Percentiles rank a stretch among this genome's conserved stretches.
Evolutionary conservation across 2,888 invertebrate genomes (phyloP).

Genomic region (Imbricaverruca yamaguchii): DNA sequence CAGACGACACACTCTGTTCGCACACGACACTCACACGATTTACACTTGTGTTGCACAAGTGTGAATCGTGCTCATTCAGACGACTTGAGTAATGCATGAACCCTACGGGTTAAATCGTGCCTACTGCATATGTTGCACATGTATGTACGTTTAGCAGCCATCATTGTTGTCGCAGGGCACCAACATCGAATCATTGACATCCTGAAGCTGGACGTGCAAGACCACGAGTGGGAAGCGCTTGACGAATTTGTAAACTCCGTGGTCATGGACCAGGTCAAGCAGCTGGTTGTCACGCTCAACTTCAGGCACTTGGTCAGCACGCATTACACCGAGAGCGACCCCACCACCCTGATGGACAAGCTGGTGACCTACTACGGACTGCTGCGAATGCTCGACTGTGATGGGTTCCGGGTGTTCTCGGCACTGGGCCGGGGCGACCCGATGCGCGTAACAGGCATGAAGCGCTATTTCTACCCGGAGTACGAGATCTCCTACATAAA

Average conservation of each 20-base stretch:
- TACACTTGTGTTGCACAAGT: too few species aligned
- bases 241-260: neutral
- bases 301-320: neutral
- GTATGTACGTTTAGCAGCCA: too few species aligned
- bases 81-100: too few species aligned
- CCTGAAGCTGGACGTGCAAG: neutral
- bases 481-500: constrained; percentile 21
- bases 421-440: constrained; percentile 5
- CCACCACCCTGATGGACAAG: neutral
- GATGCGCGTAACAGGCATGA: neutral
- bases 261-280: constrained; percentile 18
- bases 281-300: constrained; percentile 19
- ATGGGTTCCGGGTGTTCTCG: constrained; percentile 13
- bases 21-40: too few species aligned
- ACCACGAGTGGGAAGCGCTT: constrained; percentile 19
- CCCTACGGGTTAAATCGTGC: too few species aligned
- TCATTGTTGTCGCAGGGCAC: neutral
- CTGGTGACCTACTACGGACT: constrained; percentile 3
- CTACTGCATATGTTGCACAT: too few species aligned
- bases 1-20: too few species aligned
- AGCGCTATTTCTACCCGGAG: neutral
- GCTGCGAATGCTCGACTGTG: constrained; percentile 16
- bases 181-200: constrained; percentile 3
- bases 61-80: too few species aligned
- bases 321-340: too few species aligned